A percentile compares a stretch with the other conserved stretches of the same genome.
These are phyloP conservation scores for Spea bombifrons DNA, from an alignment of 2,113 vertebrate species.

Conservation along the genomic window DNA sequence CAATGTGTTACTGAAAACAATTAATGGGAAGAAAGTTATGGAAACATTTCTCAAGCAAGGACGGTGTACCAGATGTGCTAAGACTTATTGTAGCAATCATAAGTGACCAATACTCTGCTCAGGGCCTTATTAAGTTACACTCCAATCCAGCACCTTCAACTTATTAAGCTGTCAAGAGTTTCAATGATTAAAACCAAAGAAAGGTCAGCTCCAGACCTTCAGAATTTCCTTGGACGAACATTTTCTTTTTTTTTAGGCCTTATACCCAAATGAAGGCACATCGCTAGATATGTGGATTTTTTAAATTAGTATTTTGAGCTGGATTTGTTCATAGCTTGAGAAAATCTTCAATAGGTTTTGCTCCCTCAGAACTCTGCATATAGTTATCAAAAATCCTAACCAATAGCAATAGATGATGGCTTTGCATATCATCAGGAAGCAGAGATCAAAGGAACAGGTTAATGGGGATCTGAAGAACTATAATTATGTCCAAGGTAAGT, in stretches of 20 bases:
- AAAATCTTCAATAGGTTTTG: conserved; percentile 70
- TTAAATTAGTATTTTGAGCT: conserved; percentile 77
- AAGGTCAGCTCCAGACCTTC: conserved; percentile 91
- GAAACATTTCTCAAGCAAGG: conserved; percentile 94
- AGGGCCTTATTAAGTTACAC: conserved; percentile 95
- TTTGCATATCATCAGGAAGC: conserved; percentile 78
- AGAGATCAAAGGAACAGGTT: conserved; percentile 84
- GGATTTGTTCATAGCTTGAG: conserved; percentile 66
- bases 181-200: conserved; percentile 99
- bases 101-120: conserved; percentile 88
- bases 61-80: conserved; percentile 90
- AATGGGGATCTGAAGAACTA: conserved; percentile 71
- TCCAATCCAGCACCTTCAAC: conserved; percentile 95
- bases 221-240: conserved; percentile 81
- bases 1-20: conserved; percentile 79
- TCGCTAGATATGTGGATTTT: conserved; percentile 74
- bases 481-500: conserved; percentile 77
- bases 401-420: conserved; percentile 67
- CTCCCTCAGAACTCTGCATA: conserved; percentile 71
- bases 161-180: conserved; percentile 98
- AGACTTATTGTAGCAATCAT: conserved; percentile 99
- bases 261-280: conserved; percentile 83
- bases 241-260: conserved; percentile 81
- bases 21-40: conserved; percentile 85
- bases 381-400: conserved; percentile 75